Percentiles rank a stretch among this genome's conserved stretches.
Conservation (phyloP, 2,113 vertebrate species). For the Ia io region DNA sequence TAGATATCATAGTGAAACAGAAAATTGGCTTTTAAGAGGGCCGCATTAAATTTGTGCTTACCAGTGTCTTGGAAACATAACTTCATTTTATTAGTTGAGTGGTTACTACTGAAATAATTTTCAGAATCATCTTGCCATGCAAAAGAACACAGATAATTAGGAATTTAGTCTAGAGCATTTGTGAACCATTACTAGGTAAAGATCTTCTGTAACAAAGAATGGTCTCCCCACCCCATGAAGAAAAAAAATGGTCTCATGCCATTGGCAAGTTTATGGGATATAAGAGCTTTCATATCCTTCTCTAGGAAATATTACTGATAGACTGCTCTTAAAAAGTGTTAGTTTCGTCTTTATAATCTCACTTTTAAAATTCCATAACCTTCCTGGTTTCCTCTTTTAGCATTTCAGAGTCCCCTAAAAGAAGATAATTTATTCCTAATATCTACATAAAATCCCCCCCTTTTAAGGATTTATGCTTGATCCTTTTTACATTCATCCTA, state of each 20-base stretch:
- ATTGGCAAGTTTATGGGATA: not conserved
- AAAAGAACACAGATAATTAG: not conserved
- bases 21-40: not conserved
- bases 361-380: not conserved
- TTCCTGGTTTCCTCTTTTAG: slow-evolving; percentile 29
- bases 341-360: not conserved
- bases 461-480: not conserved
- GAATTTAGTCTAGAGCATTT: not conserved
- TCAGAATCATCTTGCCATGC: slow-evolving; percentile 17
- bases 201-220: not conserved
- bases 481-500: slow-evolving; percentile 28
- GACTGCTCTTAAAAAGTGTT: not conserved
- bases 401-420: not conserved
- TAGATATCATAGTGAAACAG: not conserved
- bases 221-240: not conserved
- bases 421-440: not conserved
- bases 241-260: not conserved
- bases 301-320: not conserved
- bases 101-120: not conserved
- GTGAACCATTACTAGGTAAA: not conserved
- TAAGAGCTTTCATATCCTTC: not conserved
- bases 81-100: not conserved
- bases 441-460: not conserved
- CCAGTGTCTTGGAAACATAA: not conserved
- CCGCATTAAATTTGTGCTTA: not conserved